Conservation (phyloP, 1,140 invertebrate species). For the Diprion similis region DNA sequence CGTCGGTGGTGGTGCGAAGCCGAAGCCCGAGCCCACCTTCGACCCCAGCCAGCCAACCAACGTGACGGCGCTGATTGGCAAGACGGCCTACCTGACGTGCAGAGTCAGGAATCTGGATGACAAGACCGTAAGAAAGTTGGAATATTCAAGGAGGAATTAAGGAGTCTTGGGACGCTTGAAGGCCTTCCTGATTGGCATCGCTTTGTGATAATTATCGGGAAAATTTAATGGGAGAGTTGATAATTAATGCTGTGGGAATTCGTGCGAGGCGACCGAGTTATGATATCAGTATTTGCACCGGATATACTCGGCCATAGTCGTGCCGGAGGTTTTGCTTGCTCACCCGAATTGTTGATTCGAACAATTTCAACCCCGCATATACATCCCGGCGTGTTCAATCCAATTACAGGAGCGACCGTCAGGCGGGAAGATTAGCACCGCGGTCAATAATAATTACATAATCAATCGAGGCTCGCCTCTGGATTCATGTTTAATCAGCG, state of each 20-base stretch:
- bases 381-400: not conserved
- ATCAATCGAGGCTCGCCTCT: not conserved
- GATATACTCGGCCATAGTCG: too few relatives aligned
- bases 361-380: not conserved
- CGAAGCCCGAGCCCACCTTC: conserved; percentile 71
- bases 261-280: too few relatives aligned
- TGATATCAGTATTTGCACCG: too few relatives aligned
- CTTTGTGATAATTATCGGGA: too few relatives aligned
- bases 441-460: not conserved
- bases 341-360: not conserved
- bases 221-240: too few relatives aligned
- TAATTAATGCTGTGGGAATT: too few relatives aligned
- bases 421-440: not conserved
- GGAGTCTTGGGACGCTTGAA: too few relatives aligned
- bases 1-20: conserved; percentile 40
- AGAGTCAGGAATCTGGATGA: conserved; percentile 81
- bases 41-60: conserved; percentile 77
- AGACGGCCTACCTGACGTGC: conserved; percentile 82
- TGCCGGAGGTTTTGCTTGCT: not conserved
- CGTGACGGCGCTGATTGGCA: conserved; percentile 80
- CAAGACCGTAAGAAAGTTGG: conserved; percentile 70
- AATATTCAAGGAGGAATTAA: too few relatives aligned
- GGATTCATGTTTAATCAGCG: not conserved
- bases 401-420: not conserved
- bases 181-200: too few relatives aligned